A percentile compares a stretch with the other conserved stretches of the same genome.
phyloP scores from a whole-genome alignment of 2,797 vertebrate genomes.

The Phataginus tetradactyla region DNA sequence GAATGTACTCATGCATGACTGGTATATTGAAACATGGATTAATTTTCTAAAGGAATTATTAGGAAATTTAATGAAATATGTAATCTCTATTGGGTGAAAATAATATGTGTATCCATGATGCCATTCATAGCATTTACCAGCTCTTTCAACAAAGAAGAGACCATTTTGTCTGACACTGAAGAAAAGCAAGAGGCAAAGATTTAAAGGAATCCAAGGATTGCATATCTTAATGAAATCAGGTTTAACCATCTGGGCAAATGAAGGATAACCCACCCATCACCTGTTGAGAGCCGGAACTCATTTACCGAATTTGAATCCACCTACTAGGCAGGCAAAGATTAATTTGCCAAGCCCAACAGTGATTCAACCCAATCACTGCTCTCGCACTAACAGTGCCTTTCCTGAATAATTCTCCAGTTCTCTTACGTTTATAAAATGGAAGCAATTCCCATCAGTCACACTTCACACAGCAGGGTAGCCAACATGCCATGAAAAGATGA shows the following conservation, averaged over 20 bases:
- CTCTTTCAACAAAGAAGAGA: not conserved
- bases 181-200: conserved; percentile 17
- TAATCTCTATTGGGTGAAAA: not conserved
- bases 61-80: not conserved
- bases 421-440: conserved; percentile 21
- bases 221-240: conserved; percentile 49
- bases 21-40: not conserved
- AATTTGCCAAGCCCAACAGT: conserved; percentile 48
- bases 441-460: not conserved
- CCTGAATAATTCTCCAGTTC: conserved; percentile 53
- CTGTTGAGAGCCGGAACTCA: conserved; percentile 52
- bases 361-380: not conserved
- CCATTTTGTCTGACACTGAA: not conserved
- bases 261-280: conserved; percentile 32
- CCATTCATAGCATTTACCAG: not conserved
- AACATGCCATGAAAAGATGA: not conserved
- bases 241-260: conserved; percentile 49
- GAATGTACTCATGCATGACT: not conserved
- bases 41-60: not conserved
- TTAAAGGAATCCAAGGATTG: not conserved
- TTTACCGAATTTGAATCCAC: conserved; percentile 56
- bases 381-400: not conserved
- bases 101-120: not conserved
- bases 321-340: conserved; percentile 29
- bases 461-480: not conserved